Evolutionary conservation across 2,797 vertebrate genomes (phyloP).

Genomic region (Cynodonichthys magdalenae): DNA sequence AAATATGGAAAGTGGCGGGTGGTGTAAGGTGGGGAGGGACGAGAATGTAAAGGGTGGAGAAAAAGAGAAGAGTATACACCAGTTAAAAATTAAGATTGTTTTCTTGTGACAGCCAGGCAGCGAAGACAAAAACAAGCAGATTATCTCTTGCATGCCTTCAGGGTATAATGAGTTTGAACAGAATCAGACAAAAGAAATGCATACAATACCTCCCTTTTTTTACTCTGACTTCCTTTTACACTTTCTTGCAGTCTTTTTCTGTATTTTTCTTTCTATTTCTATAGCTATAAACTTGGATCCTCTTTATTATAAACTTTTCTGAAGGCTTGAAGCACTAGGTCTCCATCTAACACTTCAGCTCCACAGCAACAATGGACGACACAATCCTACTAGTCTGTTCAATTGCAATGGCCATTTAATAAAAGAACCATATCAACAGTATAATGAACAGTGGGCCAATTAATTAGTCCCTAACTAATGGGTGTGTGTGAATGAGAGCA

Average conservation of each 20-base stretch:
- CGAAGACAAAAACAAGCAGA: slow-evolving; percentile 70
- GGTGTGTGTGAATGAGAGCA: slow-evolving; percentile 45
- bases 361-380: slow-evolving; percentile 46
- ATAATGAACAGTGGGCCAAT: slow-evolving; percentile 70
- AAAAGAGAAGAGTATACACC: slow-evolving; percentile 55
- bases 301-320: slow-evolving; percentile 44
- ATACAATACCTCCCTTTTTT: slow-evolving; percentile 35
- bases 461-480: slow-evolving; percentile 72
- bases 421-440: slow-evolving; percentile 70
- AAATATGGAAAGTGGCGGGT: slow-evolving; percentile 8
- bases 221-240: slow-evolving; percentile 6
- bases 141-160: slow-evolving; percentile 61
- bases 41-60: slow-evolving; percentile 22
- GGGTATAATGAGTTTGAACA: slow-evolving; percentile 62
- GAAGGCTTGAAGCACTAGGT: not conserved
- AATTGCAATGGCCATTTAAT: slow-evolving; percentile 56
- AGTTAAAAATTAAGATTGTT: slow-evolving; percentile 69
- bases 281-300: slow-evolving; percentile 52
- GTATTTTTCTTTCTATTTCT: slow-evolving; percentile 35
- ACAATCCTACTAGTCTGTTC: slow-evolving; percentile 46
- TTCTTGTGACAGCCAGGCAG: slow-evolving; percentile 44
- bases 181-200: slow-evolving; percentile 53
- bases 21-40: slow-evolving; percentile 12
- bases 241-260: slow-evolving; percentile 18
- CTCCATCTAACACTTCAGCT: slow-evolving; percentile 47